Percentiles rank a stretch among this genome's conserved stretches.
These are phyloP conservation scores for Sepioteuthis lessoniana DNA, from an alignment of 2,888 invertebrate species.

Conservation along the genomic window DNA sequence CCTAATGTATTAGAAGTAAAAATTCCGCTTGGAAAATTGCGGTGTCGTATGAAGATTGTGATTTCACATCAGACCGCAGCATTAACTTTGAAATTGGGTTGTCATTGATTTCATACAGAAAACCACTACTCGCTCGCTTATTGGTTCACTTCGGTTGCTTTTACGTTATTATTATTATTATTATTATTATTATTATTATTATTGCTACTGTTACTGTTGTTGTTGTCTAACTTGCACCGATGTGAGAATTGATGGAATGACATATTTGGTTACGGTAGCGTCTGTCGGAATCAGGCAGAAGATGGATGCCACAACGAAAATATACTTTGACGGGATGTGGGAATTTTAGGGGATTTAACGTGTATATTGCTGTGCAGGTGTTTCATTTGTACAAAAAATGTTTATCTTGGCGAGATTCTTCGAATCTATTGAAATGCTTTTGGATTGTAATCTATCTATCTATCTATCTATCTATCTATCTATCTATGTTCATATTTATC, in stretches of 20 bases:
- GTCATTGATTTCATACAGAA: not conserved
- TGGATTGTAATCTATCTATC: not conserved
- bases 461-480: too few relatives aligned
- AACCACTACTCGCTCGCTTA: not conserved
- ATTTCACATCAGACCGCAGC: not conserved
- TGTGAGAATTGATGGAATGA: not conserved
- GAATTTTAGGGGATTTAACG: not conserved
- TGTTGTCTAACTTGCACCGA: not conserved
- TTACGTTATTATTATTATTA: not conserved
- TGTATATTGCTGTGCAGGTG: not conserved
- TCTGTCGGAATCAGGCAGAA: not conserved
- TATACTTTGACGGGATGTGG: not conserved
- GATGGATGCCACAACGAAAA: not conserved
- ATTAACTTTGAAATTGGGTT: not conserved
- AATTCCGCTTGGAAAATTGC: not conserved
- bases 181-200: not conserved
- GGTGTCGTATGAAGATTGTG: slow-evolving; percentile 6
- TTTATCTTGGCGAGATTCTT: not conserved
- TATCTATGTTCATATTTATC: too few relatives aligned
- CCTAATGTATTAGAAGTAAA: not conserved
- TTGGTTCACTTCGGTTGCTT: not conserved
- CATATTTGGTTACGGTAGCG: not conserved
- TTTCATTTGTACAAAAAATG: not conserved
- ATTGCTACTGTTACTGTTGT: not conserved
- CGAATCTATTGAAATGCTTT: not conserved